Evolutionary conservation across 2,113 vertebrate species (phyloP), one percentile per base, ranked within the genome.

Genomic region (Gadus chalcogrammus): DNA sequence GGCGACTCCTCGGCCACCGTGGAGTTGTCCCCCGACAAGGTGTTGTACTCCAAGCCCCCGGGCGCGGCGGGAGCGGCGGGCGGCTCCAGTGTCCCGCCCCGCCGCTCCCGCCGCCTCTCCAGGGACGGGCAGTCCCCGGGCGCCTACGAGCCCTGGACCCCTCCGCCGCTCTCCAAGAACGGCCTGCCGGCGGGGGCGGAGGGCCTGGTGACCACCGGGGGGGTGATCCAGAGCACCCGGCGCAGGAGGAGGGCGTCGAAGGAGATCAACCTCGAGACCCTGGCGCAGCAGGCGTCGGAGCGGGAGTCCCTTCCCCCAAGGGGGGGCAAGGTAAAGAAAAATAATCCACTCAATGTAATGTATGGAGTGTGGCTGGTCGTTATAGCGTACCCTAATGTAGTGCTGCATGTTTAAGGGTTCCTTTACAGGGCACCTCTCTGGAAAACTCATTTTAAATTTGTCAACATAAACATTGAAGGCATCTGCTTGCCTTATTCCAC

Each of bases 91-190:
- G 67, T 82, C 91, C 75, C 86, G 85, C 92, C 94, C 12, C 93
- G 96, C n/a, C 93, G 96, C 60, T 99, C 97, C 0, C 93, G 95
- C 5, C 93, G 96, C 67, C 94, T 98, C 27, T 99, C 97, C n/a
- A 97, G 95, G 88, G 97, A 99, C 22, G 94, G 96, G 0, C 84
- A 91, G 70, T 90, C 93, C 65, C 93, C 95, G 1, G 58, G 65
- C 60, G 81, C 70, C 0, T 64, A 75, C 2, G 80, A 85, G 63
- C 55, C 55, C 16, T 58, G 55, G 55, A 17, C 55, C 13, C 55
- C 15, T 4, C 55, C 15, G 42, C 78, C 75, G 24, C 87, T 80
- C 22, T 24, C 71, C 0, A 66, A 76, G 4, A 81, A 85, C 63
- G 35, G 85, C 18, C 85, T 58, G 55, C 55, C 15, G 55, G 5